phyloP scores from a whole-genome alignment of 2,113 vertebrate species.

The Esox niger region DNA sequence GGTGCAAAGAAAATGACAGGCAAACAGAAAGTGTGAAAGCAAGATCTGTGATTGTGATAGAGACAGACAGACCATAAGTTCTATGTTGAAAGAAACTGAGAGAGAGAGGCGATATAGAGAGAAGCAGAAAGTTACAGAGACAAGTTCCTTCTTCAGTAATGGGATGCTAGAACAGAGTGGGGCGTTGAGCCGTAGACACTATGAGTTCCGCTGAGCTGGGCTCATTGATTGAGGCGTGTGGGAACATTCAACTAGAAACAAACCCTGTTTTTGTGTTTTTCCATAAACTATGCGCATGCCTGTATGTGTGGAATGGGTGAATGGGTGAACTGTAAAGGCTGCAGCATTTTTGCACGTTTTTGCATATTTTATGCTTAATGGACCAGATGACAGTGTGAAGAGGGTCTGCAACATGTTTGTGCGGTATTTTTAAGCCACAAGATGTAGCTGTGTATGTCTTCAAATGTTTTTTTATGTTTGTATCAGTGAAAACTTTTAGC shows the following conservation, averaged over 20 bases:
- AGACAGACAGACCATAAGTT: too few relatives aligned
- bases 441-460: too few relatives aligned
- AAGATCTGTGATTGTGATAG: too few relatives aligned
- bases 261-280: slow-evolving; percentile 32
- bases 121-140: background rate
- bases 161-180: background rate
- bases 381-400: too few relatives aligned
- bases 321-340: slow-evolving; percentile 45
- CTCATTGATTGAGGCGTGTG: slow-evolving; percentile 55
- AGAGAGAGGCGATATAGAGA: slow-evolving; percentile 30
- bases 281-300: background rate
- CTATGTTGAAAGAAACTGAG: too few relatives aligned
- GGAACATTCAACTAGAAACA: slow-evolving; percentile 42
- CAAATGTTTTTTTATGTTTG: too few relatives aligned
- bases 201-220: slow-evolving; percentile 48
- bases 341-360: slow-evolving; percentile 51
- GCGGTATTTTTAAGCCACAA: too few relatives aligned
- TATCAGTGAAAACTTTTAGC: too few relatives aligned
- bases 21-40: too few relatives aligned
- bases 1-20: too few relatives aligned
- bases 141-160: background rate
- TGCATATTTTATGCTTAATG: too few relatives aligned
- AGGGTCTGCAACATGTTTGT: too few relatives aligned
- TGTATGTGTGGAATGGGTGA: background rate
- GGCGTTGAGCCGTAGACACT: slow-evolving; percentile 25